These are phyloP conservation scores for Ferrisia virgata DNA, from an alignment of 2,888 invertebrate species.

Conservation along the genomic window DNA sequence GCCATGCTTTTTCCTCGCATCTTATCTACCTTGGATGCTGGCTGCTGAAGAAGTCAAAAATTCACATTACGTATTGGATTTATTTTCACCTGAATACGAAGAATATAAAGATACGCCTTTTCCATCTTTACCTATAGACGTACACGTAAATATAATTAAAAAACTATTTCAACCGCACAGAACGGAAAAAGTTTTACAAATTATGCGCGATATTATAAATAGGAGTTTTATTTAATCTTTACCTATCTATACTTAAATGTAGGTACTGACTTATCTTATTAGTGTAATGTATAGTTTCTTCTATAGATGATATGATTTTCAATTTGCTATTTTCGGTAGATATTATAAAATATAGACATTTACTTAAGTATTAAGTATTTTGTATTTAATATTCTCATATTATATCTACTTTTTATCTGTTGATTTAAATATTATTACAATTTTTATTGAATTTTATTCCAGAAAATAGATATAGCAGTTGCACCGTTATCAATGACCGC, in stretches of 20 bases:
- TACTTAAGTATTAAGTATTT: too few species aligned
- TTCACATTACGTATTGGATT: neutral
- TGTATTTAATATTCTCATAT: too few species aligned
- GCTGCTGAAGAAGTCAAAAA: neutral
- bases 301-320: too few species aligned
- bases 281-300: too few species aligned
- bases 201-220: neutral
- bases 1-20: neutral
- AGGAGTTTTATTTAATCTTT: neutral
- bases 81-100: neutral
- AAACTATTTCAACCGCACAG: neutral
- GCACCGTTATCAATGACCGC: constrained; percentile 86
- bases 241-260: too few species aligned
- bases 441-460: constrained; percentile 48
- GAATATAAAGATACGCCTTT: neutral
- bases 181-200: neutral
- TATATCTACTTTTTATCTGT: neutral
- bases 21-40: neutral
- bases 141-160: neutral
- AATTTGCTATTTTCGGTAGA: too few species aligned
- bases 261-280: too few species aligned
- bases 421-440: neutral
- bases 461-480: constrained; percentile 81
- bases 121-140: neutral
- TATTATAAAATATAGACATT: too few species aligned